A percentile compares a stretch with the other conserved stretches of the same genome.
These are phyloP conservation scores for Apis florea DNA, from an alignment of 1,140 invertebrate species.

Conservation along the genomic window DNA sequence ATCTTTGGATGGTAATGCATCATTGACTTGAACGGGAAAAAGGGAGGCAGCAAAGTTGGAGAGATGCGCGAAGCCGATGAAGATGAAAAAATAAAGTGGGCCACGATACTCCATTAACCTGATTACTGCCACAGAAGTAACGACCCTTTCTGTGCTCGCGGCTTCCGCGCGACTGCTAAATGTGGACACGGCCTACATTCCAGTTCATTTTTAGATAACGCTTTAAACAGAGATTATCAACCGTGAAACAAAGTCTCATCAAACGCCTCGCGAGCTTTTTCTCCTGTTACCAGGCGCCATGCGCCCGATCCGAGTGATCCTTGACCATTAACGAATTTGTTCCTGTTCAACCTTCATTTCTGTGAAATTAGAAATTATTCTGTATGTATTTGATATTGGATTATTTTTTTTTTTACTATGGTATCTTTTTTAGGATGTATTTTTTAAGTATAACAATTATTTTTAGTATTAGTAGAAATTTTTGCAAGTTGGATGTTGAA, in stretches of 20 bases:
- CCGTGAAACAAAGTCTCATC: conserved; percentile 26
- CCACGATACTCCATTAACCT: conserved; percentile 65
- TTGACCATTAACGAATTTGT: no score
- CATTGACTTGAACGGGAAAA: conserved; percentile 39
- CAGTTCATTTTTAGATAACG: conserved; percentile 45
- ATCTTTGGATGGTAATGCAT: conserved; percentile 32
- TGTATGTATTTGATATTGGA: no score
- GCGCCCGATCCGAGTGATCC: background rate
- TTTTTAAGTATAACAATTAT: no score
- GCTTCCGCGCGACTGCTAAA: conserved; percentile 52
- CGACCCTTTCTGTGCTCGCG: conserved; percentile 53
- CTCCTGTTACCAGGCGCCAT: background rate
- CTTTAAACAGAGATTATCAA: conserved; percentile 41
- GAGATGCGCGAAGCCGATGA: conserved; percentile 36
- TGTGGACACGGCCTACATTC: conserved; percentile 57
- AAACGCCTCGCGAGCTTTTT: background rate
- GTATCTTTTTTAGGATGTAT: no score
- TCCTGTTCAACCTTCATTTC: no score
- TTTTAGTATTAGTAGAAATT: no score
- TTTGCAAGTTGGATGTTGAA: no score
- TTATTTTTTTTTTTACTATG: no score
- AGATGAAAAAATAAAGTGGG: conserved; percentile 58
- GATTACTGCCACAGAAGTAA: conserved; percentile 60
- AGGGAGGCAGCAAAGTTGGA: conserved; percentile 17
- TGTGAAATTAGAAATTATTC: no score